phyloP scores from a whole-genome alignment of 2,113 vertebrate genomes.

The Telmatochromis sp. region DNA sequence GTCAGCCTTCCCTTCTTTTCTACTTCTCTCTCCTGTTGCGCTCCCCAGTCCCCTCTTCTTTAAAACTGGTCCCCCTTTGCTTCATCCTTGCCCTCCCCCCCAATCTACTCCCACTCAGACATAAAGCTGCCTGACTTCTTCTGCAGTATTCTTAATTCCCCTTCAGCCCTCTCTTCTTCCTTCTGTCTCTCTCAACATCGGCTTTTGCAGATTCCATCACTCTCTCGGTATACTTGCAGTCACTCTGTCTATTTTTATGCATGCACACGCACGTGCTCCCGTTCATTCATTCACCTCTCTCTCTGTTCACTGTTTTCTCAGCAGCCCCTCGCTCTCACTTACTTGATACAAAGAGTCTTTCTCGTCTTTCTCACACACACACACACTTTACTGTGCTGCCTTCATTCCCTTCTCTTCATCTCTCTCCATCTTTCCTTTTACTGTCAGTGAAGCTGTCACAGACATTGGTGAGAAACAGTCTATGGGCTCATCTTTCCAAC shows the following conservation, averaged over 20 bases:
- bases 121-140: slow-evolving; percentile 19
- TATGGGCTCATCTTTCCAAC: background rate
- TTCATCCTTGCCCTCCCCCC: background rate
- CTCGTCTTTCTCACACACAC: background rate
- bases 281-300: background rate
- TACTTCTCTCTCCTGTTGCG: slow-evolving; percentile 19
- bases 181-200: background rate
- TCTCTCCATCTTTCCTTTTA: background rate
- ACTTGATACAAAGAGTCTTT: slow-evolving; percentile 2
- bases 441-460: slow-evolving; percentile 44
- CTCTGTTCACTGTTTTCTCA: slow-evolving; percentile 12
- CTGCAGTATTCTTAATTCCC: slow-evolving; percentile 36
- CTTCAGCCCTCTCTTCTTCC: background rate
- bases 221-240: background rate
- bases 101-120: background rate
- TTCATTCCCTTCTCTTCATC: background rate
- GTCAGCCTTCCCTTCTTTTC: slow-evolving; percentile 23
- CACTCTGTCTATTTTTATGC: slow-evolving; percentile 21
- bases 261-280: background rate
- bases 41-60: slow-evolving; percentile 12
- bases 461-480: background rate
- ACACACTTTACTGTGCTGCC: background rate
- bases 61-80: background rate
- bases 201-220: slow-evolving; percentile 4
- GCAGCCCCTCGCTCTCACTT: slow-evolving; percentile 27